phyloP scores from a whole-genome alignment of 2,113 vertebrate genomes.

The Corynorhinus townsendii region DNA sequence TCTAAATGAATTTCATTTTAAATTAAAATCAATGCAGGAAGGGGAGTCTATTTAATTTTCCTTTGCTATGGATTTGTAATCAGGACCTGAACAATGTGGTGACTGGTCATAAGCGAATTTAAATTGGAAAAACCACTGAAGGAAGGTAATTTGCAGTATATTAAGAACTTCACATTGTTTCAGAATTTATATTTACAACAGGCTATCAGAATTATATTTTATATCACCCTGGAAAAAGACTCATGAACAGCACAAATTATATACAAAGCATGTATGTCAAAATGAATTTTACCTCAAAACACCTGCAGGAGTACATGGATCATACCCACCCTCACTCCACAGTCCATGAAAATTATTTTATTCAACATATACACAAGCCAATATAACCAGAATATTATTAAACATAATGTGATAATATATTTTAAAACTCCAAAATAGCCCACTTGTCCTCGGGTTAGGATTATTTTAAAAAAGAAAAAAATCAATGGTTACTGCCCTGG shows the following conservation, averaged over 20 bases:
- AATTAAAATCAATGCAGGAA: conserved; percentile 79
- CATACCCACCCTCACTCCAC: not conserved
- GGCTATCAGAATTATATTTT: conserved; percentile 50
- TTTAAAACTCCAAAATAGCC: not conserved
- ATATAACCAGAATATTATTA: conserved; percentile 10
- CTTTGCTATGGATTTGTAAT: conserved; percentile 73
- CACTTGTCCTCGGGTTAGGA: too few relatives aligned
- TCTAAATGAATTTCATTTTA: conserved; percentile 67
- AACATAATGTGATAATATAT: not conserved
- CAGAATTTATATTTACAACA: conserved; percentile 67
- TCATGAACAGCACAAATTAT: conserved; percentile 10
- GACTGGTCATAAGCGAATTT: conserved; percentile 72
- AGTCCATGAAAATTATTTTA: not conserved
- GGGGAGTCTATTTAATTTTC: conserved; percentile 70
- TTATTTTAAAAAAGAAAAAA: not conserved
- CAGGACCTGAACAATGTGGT: conserved; percentile 63
- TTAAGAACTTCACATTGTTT: conserved; percentile 63
- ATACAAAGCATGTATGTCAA: conserved; percentile 28
- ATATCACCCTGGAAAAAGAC: conserved; percentile 43
- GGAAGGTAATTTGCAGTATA: conserved; percentile 65
- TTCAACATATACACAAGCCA: not conserved
- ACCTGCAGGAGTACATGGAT: not conserved
- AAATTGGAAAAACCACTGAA: conserved; percentile 74
- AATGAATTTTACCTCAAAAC: conserved; percentile 49
- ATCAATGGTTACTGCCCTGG: not conserved